Base-by-base conservation (phyloP, 2,797 vertebrate species). In the Merluccius polli region DNA sequence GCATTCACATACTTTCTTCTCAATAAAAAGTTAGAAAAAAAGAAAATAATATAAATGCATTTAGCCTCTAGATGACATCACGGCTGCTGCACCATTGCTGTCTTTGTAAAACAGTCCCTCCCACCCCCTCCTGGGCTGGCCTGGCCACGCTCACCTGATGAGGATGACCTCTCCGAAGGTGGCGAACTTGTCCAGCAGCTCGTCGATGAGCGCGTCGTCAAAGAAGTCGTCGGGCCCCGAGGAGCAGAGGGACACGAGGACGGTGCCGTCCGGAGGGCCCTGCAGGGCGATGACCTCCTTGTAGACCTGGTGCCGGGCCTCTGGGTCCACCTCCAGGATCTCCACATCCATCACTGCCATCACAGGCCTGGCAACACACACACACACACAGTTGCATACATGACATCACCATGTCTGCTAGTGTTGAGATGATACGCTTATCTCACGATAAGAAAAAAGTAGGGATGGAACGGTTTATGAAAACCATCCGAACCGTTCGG, bases 191-290 rank as follows among this genome's bases (percentile, higher is more conserved):
- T 98, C 96, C 80, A 99, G 95, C 75, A 99, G 93, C 52, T 98
- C 97, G 15, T 99, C 97, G 31, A 99, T 99, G 84, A 99, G 93
- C 2, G 92, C 83, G 72, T 99, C 98, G 73, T 96, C 95, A 79
- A 96, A 98, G 85, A 92, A 96, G 82, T 95, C 95, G 36, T 97
- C 95, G 0, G 94, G 93, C 67, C 94, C 93, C 4, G 95, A 95
- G 82, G 94, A 87, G 89, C 90, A 96, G 84, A 99, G 94, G 0
- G 97, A 97, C 78, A 99, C 95, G 86, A 99, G 92, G 35, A 99
- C 92, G 13, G 97, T 99, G 67, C 97, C 98, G 72, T 99, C 98
- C 0, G 98, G 97, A 29, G 98, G 98, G 3, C 98, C 98, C 87
- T 99, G 98, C 33, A 89, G 85, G 30, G 95, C 95, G 4, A 99